These are phyloP conservation scores for Omphaloscelis lunosa DNA, from an alignment of 2,888 invertebrate genomes.

Conservation along the genomic window DNA sequence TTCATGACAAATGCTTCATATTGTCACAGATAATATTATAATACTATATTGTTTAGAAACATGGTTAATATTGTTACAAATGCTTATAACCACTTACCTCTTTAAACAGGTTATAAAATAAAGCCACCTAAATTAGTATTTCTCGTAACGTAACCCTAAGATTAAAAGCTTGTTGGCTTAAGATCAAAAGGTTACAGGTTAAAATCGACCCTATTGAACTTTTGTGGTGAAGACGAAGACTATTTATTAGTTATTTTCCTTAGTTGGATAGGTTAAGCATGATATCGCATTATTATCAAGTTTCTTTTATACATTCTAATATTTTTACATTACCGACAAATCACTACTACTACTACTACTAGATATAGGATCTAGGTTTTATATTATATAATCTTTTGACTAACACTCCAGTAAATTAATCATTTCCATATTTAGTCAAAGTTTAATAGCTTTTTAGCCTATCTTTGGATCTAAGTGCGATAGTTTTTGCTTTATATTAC, in stretches of 20 bases:
- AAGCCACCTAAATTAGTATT: neutral
- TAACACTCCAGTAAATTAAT: neutral
- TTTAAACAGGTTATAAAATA: neutral
- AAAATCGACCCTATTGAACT: conserved; percentile 32
- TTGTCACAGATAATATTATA: too few relatives aligned
- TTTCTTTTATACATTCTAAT: neutral
- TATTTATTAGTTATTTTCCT: conserved; percentile 18
- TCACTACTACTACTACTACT: too few relatives aligned
- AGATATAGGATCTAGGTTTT: too few relatives aligned
- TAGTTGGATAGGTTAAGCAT: neutral
- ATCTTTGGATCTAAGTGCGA: neutral
- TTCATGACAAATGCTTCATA: neutral
- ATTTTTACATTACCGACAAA: neutral
- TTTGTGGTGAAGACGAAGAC: conserved; percentile 34
- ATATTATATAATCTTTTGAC: neutral
- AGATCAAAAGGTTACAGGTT: conserved; percentile 29
- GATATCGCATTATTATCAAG: conserved; percentile 10
- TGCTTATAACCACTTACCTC: neutral
- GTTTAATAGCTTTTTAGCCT: too few relatives aligned
- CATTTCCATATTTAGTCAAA: neutral
- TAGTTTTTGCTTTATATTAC: neutral
- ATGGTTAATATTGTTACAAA: neutral
- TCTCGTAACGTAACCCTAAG: neutral
- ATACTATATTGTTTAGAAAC: neutral
- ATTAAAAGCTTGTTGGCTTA: conserved; percentile 30